These are phyloP conservation scores for Deilephila elpenor DNA, from an alignment of 2,888 invertebrate species.

Conservation along the genomic window DNA sequence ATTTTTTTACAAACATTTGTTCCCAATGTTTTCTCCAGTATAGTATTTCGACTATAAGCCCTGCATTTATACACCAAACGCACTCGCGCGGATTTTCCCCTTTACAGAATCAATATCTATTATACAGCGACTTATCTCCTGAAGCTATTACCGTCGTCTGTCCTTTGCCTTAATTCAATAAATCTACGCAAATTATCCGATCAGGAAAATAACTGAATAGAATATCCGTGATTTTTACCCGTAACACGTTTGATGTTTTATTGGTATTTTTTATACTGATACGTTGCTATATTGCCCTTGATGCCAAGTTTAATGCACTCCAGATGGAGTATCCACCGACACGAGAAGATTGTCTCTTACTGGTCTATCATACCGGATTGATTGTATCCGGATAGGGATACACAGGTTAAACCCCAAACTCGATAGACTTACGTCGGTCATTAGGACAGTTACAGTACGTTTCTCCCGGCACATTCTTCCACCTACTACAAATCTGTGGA, in stretches of 20 bases:
- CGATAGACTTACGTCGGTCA: too few relatives aligned
- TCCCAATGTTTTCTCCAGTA: not conserved
- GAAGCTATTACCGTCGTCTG: conserved; percentile 4
- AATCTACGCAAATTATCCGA: conserved; percentile 3
- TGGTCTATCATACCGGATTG: too few relatives aligned
- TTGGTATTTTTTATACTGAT: not conserved
- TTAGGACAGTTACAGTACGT: too few relatives aligned
- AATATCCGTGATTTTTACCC: not conserved
- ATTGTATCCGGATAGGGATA: too few relatives aligned
- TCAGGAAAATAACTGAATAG: not conserved
- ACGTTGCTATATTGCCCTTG: too few relatives aligned
- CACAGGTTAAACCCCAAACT: too few relatives aligned
- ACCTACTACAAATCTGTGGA: too few relatives aligned
- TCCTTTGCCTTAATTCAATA: not conserved
- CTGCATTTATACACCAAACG: not conserved
- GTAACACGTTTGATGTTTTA: not conserved
- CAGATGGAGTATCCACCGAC: too few relatives aligned
- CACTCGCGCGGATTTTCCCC: not conserved
- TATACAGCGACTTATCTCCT: not conserved
- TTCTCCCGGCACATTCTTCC: too few relatives aligned
- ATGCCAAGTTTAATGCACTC: too few relatives aligned
- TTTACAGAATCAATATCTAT: not conserved
- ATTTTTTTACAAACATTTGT: not conserved
- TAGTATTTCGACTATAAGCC: not conserved
- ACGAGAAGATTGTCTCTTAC: too few relatives aligned